Evolutionary conservation across 2,888 invertebrate genomes (phyloP).

Genomic region (Drosophila quinaria): DNA sequence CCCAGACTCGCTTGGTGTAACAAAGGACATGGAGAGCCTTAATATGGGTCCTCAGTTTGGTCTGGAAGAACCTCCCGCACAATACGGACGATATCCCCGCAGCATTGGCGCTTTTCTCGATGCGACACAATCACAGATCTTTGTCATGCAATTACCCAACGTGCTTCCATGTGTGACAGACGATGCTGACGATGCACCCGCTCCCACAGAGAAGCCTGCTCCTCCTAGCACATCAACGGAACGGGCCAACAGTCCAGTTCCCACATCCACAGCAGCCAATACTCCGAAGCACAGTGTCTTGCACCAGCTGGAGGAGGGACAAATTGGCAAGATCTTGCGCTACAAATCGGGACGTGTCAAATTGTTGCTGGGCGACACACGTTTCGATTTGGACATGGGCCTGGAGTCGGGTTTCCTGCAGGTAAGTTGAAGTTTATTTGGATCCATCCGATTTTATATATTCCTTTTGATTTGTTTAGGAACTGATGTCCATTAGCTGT

Average conservation of each 20-base stretch:
- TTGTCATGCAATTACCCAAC: slow-evolving; percentile 83
- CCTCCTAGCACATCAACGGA: slow-evolving; percentile 15
- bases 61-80: slow-evolving; percentile 54
- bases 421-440: slow-evolving; percentile 35
- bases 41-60: slow-evolving; percentile 59
- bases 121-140: slow-evolving; percentile 77
- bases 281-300: slow-evolving; percentile 57
- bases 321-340: slow-evolving; percentile 87
- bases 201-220: slow-evolving; percentile 15
- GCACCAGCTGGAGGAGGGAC: slow-evolving; percentile 87
- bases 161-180: slow-evolving; percentile 69
- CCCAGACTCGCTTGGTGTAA: slow-evolving; percentile 59
- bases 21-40: slow-evolving; percentile 72
- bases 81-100: slow-evolving; percentile 77
- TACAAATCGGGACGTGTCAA: slow-evolving; percentile 88
- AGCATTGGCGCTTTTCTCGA: slow-evolving; percentile 78
- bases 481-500: slow-evolving; percentile 87
- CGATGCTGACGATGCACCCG: slow-evolving; percentile 49
- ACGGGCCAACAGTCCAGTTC: slow-evolving; percentile 37
- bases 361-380: slow-evolving; percentile 87
- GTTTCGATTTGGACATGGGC: slow-evolving; percentile 88
- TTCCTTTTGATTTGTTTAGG: slow-evolving; percentile 66
- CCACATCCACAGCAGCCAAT: slow-evolving; percentile 11
- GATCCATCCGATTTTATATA: not conserved
- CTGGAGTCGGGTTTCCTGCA: slow-evolving; percentile 88